Evolutionary conservation across 2,113 vertebrate species (phyloP), one percentile per base, ranked within the genome.

Genomic region (Ancistrus triradiatus): DNA sequence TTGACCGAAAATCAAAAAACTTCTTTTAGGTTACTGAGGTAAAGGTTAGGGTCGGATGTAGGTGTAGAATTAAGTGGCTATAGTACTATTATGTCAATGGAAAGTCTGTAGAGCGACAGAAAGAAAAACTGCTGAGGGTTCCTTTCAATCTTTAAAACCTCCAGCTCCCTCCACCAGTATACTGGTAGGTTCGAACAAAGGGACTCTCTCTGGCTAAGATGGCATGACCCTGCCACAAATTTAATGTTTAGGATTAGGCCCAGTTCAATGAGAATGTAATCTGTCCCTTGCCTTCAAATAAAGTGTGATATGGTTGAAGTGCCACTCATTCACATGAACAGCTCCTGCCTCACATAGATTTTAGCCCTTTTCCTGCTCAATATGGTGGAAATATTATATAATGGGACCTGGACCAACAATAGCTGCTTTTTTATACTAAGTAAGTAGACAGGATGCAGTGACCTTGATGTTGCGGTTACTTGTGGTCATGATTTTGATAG

Each of bases 161-260:
- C 59, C n/a, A 22, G 37, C 18, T 65, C 64, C 46, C 37, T 73
- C 49, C 35, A 27, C 18, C 21, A 25, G 43, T n/a, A 27, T 46
- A n/a, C 24, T 60, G 25, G 56, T 42, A 60, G 60, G 65, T 64
- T 37, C 44, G 58, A 73, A 50, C 66, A 69, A 62, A 56, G 38
- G 53, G 24, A 51, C 19, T 60, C 53, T 42, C 53, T 44, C 33
- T 65, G 7, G 9, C 53, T 51, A 59, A 56, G 59, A 43, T 67
- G 40, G 38, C 55, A 40, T 68, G 62, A 60, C 43, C 46, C 9
- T 14, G 52, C 59, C 63, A 27, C 35, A 68, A 53, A 63, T 64
- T 59, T 60, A 28, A 49, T 63, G 47, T 52, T 70, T 67, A 37
- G 56, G 51, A 61, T 69, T 58, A 62, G 72, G 61, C 35, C 42